These are phyloP conservation scores for Globicephala melas DNA, from an alignment of 2,113 vertebrate species.

Conservation along the genomic window DNA sequence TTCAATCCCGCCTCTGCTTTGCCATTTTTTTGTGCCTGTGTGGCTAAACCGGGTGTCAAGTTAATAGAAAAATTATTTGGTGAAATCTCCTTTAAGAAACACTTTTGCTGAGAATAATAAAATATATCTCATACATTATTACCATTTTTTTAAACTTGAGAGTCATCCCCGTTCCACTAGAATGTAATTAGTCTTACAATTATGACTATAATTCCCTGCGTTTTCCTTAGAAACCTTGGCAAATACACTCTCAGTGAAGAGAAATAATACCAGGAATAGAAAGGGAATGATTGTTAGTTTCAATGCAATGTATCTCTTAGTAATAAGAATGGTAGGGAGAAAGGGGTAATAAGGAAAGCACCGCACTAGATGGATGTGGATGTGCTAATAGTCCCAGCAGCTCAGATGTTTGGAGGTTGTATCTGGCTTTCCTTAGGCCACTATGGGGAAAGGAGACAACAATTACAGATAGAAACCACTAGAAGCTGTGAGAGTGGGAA, in stretches of 20 bases:
- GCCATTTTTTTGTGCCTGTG: neutral
- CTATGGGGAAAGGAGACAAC: neutral
- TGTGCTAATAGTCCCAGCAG: neutral
- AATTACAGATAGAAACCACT: neutral
- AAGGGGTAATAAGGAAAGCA: neutral
- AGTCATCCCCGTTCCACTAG: conserved; percentile 73
- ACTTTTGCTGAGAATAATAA: conserved; percentile 55
- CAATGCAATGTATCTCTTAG: neutral
- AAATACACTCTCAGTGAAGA: conserved; percentile 21
- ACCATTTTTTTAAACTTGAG: conserved; percentile 68
- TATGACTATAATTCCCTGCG: conserved; percentile 71
- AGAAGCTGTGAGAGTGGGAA: neutral
- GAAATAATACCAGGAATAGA: conserved; percentile 20
- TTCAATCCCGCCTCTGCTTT: neutral
- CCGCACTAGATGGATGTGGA: rapidly evolving
- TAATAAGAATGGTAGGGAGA: neutral
- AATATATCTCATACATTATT: conserved; percentile 75
- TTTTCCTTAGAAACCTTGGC: conserved; percentile 71
- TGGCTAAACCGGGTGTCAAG: conserved; percentile 68
- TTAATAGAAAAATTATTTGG: conserved; percentile 81
- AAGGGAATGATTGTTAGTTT: conserved; percentile 5
- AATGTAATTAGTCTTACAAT: conserved; percentile 77
- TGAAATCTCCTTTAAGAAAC: conserved; percentile 75
- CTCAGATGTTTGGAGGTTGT: neutral
- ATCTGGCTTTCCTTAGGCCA: neutral